A percentile compares a stretch with the other conserved stretches of the same genome.
These are phyloP conservation scores for Platorchestia sp. DNA, from an alignment of 1,140 invertebrate genomes.

Conservation along the genomic window DNA sequence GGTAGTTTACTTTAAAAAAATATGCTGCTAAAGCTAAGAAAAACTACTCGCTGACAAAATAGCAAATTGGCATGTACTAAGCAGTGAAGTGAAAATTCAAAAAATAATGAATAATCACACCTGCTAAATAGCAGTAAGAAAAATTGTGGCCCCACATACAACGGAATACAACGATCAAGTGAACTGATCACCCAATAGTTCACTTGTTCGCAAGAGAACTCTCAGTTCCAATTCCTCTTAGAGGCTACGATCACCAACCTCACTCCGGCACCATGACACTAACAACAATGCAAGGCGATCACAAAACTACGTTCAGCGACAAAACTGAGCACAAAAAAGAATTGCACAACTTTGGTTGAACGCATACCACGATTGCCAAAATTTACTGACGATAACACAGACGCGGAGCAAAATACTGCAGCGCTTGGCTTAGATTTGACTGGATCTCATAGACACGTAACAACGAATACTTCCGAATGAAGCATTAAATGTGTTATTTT, in stretches of 20 bases:
- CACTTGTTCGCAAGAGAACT: background rate
- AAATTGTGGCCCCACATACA: background rate
- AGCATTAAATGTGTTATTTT: background rate
- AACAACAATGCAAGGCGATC: background rate
- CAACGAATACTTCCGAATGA: background rate
- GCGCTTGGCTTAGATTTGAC: background rate
- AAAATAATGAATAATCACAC: background rate
- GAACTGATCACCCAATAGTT: background rate
- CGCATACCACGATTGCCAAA: background rate
- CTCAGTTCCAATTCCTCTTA: background rate
- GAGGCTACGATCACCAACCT: background rate
- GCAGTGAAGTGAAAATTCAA: background rate
- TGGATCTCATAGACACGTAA: background rate
- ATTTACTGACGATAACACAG: background rate
- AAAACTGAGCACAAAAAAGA: background rate
- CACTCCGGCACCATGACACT: background rate
- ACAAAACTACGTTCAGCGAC: background rate
- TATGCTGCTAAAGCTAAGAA: no score
- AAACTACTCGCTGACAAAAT: background rate
- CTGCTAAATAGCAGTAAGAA: background rate
- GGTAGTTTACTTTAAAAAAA: no score
- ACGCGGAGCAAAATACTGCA: background rate
- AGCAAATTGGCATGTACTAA: background rate
- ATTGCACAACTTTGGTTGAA: background rate
- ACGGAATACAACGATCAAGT: background rate